phyloP scores from a whole-genome alignment of 2,113 vertebrate species.

The Prunella fulvescens region DNA sequence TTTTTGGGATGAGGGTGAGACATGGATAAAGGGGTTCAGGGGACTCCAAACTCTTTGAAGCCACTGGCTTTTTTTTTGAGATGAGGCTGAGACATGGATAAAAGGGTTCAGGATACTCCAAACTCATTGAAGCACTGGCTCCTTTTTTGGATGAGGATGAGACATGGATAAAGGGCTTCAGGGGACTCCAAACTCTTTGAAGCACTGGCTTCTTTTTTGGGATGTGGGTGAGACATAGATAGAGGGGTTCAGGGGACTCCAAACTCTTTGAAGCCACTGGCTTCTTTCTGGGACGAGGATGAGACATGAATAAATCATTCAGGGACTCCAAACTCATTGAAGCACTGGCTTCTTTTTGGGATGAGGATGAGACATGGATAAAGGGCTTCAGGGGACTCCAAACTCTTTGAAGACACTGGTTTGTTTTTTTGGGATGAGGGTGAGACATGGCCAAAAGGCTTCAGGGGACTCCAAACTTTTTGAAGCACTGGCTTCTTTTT shows the following conservation, averaged over 20 bases:
- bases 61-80: neutral
- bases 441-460: neutral
- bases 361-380: no score
- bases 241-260: neutral
- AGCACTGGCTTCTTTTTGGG: neutral
- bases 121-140: no score
- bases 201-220: neutral
- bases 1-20: neutral
- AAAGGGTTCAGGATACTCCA: neutral
- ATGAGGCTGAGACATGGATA: neutral
- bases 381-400: no score
- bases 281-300: no score
- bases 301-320: neutral
- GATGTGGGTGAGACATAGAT: neutral
- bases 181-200: neutral
- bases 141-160: accelerated
- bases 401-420: neutral
- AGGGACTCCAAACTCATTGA: neutral
- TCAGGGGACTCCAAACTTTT: neutral
- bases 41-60: neutral
- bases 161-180: neutral
- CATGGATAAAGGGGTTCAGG: neutral
- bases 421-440: neutral
- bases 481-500: neutral
- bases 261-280: no score